Base-by-base conservation (phyloP, 2,113 vertebrate species). In the Ptilorrhoa leucosticta region DNA sequence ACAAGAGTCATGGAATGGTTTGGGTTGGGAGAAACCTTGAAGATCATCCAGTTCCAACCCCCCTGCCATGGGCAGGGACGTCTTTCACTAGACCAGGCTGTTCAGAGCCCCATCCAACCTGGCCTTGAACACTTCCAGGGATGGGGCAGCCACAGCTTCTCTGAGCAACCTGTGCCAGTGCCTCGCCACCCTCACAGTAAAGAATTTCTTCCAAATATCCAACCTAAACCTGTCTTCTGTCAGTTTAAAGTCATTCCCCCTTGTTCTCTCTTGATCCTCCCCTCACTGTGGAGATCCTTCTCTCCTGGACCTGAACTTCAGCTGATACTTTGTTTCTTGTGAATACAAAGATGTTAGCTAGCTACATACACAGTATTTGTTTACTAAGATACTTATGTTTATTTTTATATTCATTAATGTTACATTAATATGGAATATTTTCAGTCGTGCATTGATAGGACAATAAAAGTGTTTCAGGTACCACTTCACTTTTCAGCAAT, bases 151-250 rank as follows among this genome's bases (percentile, higher is more conserved):
- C 35, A 70, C 35, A 48, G 31, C 56, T 48, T 18, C 54, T 69
- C 56, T 54, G 18, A 8, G 15, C 11, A 40, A 1, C 8, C n/a
- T 61, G 14, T 40, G 0, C 30, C 26, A 23, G 26, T 2, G 9
- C 63, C 40, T 69, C 40, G 5, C 0, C 17, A 54, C 17, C 26
- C 8, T 40, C 47, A 23, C 47, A 54, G 14, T 5, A 3, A 27
- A 54, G 40, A 47, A 69, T 48, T 83, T 48, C 40, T 61, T 48
- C 31, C 31, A 3, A 27, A 19, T 54, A 61, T 27, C 17, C 35
- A 31, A 48, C 3, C 35, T 76, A 54, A 69, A 42, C 15, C 48
- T 61, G n/a, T 54, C 30, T 30, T 83, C n/a, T 47, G 4, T 31
- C n/a, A 16, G 8, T 75, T 75, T 53, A 27, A 76, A 69, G 14